A percentile compares a stretch with the other conserved stretches of the same genome.
Evolutionary conservation across 2,888 invertebrate genomes (phyloP).

Genomic region (Magallana nippona): DNA sequence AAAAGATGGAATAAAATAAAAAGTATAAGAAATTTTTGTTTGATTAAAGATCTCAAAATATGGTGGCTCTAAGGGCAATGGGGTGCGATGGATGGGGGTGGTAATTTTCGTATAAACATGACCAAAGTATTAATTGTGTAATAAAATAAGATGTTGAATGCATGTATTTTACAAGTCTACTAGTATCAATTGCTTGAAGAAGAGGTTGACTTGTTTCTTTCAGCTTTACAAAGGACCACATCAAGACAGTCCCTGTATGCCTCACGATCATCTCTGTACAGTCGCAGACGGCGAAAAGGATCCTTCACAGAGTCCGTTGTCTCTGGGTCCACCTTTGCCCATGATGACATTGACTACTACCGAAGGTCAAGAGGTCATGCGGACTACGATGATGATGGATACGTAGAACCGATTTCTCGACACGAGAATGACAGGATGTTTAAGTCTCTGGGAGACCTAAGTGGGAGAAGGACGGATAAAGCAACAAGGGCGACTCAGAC

Average conservation of each 20-base stretch:
- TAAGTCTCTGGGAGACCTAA: constrained; percentile 69
- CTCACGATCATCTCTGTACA: constrained; percentile 72
- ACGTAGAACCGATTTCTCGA: constrained; percentile 63
- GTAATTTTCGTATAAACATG: no score
- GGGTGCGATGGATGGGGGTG: no score
- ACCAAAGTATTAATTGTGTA: no score
- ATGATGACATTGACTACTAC: constrained; percentile 70
- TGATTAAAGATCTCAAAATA: no score
- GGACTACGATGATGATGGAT: constrained; percentile 61
- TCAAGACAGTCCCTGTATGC: constrained; percentile 72
- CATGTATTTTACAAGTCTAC: no score
- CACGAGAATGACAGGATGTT: constrained; percentile 63
- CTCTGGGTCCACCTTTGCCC: constrained; percentile 61
- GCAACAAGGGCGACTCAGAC: constrained; percentile 67
- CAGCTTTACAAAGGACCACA: constrained; percentile 68
- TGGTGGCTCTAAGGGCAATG: no score
- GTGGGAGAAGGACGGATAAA: constrained; percentile 54
- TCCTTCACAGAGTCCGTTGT: constrained; percentile 64
- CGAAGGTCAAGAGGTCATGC: constrained; percentile 54
- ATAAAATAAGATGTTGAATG: no score
- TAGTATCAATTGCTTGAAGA: no score
- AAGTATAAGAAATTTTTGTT: no score
- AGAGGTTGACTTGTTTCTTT: constrained; percentile 13
- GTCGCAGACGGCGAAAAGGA: constrained; percentile 61
- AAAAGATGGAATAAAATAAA: no score